These are phyloP conservation scores for Chrysomallon squamiferum DNA, from an alignment of 1,140 invertebrate species.

Conservation along the genomic window DNA sequence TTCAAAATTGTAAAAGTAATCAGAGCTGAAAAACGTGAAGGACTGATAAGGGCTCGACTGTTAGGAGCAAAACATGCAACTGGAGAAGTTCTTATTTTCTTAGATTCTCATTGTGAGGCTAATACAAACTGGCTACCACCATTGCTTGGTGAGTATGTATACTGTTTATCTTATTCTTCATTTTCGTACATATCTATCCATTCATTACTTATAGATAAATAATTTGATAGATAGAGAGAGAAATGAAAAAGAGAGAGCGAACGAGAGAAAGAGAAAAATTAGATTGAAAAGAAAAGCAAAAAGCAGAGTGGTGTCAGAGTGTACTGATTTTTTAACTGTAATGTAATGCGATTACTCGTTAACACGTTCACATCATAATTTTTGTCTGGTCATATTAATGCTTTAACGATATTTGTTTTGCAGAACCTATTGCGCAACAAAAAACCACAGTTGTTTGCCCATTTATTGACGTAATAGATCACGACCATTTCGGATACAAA, in stretches of 20 bases:
- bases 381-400: too few species aligned
- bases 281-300: too few species aligned
- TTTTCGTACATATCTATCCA: too few species aligned
- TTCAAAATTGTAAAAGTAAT: slow-evolving; percentile 78
- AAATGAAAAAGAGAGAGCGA: too few species aligned
- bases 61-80: slow-evolving; percentile 84
- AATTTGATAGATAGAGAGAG: too few species aligned
- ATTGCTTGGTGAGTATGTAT: slow-evolving; percentile 72
- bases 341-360: too few species aligned
- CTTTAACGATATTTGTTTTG: slow-evolving; percentile 43
- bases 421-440: slow-evolving; percentile 87
- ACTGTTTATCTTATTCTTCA: too few species aligned
- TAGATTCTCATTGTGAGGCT: slow-evolving; percentile 94
- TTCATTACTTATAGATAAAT: too few species aligned
- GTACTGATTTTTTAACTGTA: too few species aligned
- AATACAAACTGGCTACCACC: slow-evolving; percentile 96
- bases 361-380: too few species aligned
- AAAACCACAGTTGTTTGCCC: slow-evolving; percentile 92
- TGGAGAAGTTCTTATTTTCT: slow-evolving; percentile 86
- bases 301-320: too few species aligned
- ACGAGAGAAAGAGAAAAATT: too few species aligned
- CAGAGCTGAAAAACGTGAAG: slow-evolving; percentile 76
- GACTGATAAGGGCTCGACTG: slow-evolving; percentile 86
- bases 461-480: slow-evolving; percentile 95
- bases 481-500: slow-evolving; percentile 89